Evolutionary conservation across 2,797 vertebrate genomes (phyloP).

Genomic region (Salarias fasciatus): DNA sequence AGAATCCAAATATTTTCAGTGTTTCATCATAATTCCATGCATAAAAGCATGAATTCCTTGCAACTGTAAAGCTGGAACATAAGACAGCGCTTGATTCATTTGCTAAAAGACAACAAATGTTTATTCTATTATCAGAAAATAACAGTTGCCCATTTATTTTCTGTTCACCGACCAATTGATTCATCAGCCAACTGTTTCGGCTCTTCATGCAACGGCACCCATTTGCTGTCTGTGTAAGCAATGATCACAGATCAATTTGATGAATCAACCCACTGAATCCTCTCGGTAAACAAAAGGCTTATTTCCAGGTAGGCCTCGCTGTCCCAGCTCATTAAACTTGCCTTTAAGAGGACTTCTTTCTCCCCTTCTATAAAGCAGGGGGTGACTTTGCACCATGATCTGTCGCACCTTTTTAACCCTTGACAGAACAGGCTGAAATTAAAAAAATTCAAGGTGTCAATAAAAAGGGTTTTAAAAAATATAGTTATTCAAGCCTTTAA

Average conservation of each 20-base stretch:
- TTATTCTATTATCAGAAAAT: not conserved
- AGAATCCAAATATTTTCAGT: too few relatives aligned
- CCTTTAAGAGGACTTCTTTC: not conserved
- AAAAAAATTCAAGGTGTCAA: too few relatives aligned
- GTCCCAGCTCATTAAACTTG: not conserved
- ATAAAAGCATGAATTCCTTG: not conserved
- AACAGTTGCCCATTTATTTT: not conserved
- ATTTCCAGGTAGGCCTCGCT: not conserved
- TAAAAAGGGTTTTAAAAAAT: too few relatives aligned
- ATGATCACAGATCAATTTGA: not conserved
- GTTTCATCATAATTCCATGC: too few relatives aligned
- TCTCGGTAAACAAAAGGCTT: not conserved
- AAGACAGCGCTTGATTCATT: not conserved
- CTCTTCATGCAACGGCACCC: too few relatives aligned
- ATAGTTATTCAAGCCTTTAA: too few relatives aligned
- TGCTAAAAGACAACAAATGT: not conserved
- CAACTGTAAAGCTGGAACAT: not conserved
- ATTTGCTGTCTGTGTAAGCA: not conserved
- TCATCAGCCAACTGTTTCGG: too few relatives aligned
- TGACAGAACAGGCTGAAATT: too few relatives aligned
- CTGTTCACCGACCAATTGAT: not conserved
- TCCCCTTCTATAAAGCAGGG: constrained; percentile 9
- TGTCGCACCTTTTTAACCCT: not conserved
- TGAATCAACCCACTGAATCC: constrained; percentile 1
- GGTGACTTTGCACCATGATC: constrained; percentile 8